Evolutionary conservation across 2,797 vertebrate genomes (phyloP).

Genomic region (Intellagama lesueurii): DNA sequence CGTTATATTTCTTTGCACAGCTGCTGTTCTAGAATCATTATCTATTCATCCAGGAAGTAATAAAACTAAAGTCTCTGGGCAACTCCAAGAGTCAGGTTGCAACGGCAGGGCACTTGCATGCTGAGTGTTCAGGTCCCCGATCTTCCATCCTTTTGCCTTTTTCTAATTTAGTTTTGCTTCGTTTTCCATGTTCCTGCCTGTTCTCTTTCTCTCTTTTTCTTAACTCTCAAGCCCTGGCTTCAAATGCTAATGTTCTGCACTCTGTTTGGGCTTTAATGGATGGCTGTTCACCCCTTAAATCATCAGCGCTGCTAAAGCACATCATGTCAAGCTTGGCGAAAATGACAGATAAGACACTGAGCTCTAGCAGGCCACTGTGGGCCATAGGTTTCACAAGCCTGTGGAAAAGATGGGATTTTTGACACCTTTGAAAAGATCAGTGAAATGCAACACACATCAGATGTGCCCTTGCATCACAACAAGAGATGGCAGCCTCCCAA

Average conservation of each 20-base stretch:
- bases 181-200: constrained; percentile 49
- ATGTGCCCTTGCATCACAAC: background rate
- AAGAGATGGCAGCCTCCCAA: background rate
- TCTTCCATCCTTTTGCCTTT: background rate
- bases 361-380: constrained; percentile 53
- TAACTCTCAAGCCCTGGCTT: constrained; percentile 39
- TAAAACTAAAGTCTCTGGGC: constrained; percentile 55
- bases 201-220: background rate
- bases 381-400: background rate
- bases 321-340: constrained; percentile 49
- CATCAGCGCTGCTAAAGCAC: background rate
- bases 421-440: constrained; percentile 56
- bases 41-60: constrained; percentile 25
- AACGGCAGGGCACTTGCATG: constrained; percentile 36
- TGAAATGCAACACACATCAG: constrained; percentile 12
- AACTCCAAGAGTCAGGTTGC: constrained; percentile 52
- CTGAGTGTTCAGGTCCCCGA: constrained; percentile 30
- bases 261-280: constrained; percentile 41
- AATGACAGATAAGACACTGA: constrained; percentile 53
- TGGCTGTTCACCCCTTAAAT: constrained; percentile 53
- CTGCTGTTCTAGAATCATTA: constrained; percentile 61
- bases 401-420: constrained; percentile 47
- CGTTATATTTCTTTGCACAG: constrained; percentile 71
- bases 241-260: constrained; percentile 44
- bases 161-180: constrained; percentile 42